A percentile compares a stretch with the other conserved stretches of the same genome.
phyloP scores from a whole-genome alignment of 2,113 vertebrate species.

The Girardinichthys multiradiatus region DNA sequence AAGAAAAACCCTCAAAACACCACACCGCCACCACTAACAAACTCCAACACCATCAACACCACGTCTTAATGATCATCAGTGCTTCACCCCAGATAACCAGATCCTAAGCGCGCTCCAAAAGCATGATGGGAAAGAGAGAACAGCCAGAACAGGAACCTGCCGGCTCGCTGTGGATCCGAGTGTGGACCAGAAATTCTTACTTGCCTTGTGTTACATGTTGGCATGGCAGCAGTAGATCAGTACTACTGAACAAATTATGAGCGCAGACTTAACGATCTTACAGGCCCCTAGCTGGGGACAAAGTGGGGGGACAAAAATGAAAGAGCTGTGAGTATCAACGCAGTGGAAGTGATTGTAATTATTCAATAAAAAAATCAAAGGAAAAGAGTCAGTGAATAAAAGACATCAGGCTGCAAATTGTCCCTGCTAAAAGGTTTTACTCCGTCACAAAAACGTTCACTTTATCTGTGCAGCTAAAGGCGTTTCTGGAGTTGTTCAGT shows the following conservation, averaged over 20 bases:
- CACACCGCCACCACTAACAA: not conserved
- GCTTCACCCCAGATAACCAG: conserved; percentile 33
- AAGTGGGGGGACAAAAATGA: conserved; percentile 85
- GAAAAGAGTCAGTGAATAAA: conserved; percentile 58
- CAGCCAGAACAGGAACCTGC: no score
- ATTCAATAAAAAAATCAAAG: conserved; percentile 48
- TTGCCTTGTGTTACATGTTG: conserved; percentile 86
- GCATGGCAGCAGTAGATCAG: conserved; percentile 84
- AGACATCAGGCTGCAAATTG: conserved; percentile 63
- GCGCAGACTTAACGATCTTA: conserved; percentile 86
- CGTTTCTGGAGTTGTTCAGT: not conserved
- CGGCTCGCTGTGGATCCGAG: conserved; percentile 76
- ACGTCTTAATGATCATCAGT: conserved; percentile 12
- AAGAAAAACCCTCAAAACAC: not conserved
- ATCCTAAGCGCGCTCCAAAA: conserved; percentile 68
- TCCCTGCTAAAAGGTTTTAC: not conserved
- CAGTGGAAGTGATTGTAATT: conserved; percentile 76
- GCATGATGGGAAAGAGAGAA: conserved; percentile 67
- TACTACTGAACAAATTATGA: conserved; percentile 85
- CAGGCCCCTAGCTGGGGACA: conserved; percentile 85
- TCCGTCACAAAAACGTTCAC: not conserved
- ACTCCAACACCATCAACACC: not conserved
- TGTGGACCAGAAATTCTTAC: conserved; percentile 82
- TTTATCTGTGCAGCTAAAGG: not conserved
- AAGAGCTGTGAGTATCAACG: conserved; percentile 83